phyloP scores from a whole-genome alignment of 1,140 invertebrate genomes.

The Himalopsyche phryganea region DNA sequence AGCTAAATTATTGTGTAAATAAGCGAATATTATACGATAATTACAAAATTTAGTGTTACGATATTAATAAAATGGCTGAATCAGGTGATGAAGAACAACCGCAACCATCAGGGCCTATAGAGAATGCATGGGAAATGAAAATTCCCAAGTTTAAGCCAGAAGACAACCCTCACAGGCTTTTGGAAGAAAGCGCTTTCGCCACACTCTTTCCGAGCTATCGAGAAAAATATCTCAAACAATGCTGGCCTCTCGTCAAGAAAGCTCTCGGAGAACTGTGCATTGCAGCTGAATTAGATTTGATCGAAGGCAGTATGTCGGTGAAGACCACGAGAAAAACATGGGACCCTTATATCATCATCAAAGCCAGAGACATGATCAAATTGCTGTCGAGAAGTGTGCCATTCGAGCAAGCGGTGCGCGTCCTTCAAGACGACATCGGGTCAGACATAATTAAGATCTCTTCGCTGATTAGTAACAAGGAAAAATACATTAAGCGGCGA shows the following conservation, averaged over 20 bases:
- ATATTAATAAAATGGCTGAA: slow-evolving; percentile 3
- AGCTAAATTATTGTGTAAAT: slow-evolving; percentile 39
- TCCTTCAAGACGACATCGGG: slow-evolving; percentile 85
- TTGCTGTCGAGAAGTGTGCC: slow-evolving; percentile 94
- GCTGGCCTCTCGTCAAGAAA: slow-evolving; percentile 93
- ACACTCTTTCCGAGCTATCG: slow-evolving; percentile 78
- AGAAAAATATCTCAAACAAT: slow-evolving; percentile 94
- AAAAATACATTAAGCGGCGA: slow-evolving; percentile 93
- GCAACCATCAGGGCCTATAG: slow-evolving; percentile 57
- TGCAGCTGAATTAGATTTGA: slow-evolving; percentile 88
- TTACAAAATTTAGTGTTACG: no score
- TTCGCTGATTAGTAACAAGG: slow-evolving; percentile 84
- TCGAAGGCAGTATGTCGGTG: slow-evolving; percentile 95
- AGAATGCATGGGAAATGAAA: slow-evolving; percentile 86
- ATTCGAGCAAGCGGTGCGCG: slow-evolving; percentile 86
- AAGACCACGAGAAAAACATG: slow-evolving; percentile 95
- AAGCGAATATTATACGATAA: no score
- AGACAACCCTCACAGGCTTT: slow-evolving; percentile 76
- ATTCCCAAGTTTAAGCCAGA: slow-evolving; percentile 86
- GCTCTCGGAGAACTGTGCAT: slow-evolving; percentile 72
- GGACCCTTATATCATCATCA: slow-evolving; percentile 98
- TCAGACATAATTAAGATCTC: slow-evolving; percentile 98
- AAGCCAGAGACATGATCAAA: slow-evolving; percentile 95
- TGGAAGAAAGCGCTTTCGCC: slow-evolving; percentile 71
- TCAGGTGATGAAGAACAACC: slow-evolving; percentile 34